A percentile compares a stretch with the other conserved stretches of the same genome.
These are phyloP conservation scores for Apeira syringaria DNA, from an alignment of 2,888 invertebrate genomes.

Conservation along the genomic window DNA sequence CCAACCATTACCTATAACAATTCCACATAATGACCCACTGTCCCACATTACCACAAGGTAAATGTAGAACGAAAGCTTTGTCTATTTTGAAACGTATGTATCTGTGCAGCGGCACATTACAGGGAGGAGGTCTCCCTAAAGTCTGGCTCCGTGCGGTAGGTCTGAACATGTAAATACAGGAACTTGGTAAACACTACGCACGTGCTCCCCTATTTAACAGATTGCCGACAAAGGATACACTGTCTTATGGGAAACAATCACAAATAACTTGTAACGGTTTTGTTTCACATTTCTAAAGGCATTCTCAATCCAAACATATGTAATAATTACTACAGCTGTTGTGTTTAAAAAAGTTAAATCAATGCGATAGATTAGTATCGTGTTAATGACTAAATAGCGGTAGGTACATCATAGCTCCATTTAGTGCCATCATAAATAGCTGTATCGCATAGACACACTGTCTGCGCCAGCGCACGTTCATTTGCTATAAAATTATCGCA, in stretches of 20 bases:
- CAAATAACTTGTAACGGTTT: constrained; percentile 25
- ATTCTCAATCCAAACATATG: not conserved
- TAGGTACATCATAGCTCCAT: not conserved
- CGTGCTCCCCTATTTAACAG: constrained; percentile 49
- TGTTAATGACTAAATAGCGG: constrained; percentile 7
- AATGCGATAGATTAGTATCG: constrained; percentile 13
- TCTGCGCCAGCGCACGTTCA: constrained; percentile 23
- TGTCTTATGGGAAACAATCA: constrained; percentile 37
- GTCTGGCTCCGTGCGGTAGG: constrained; percentile 58
- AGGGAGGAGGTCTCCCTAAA: constrained; percentile 33
- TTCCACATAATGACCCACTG: constrained; percentile 44
- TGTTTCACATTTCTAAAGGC: constrained; percentile 13
- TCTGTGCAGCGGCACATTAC: too few relatives aligned
- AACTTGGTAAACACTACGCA: constrained; percentile 54
- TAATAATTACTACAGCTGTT: not conserved
- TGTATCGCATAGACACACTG: constrained; percentile 28
- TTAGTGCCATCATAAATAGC: constrained; percentile 7
- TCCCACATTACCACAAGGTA: constrained; percentile 44
- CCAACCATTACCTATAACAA: too few relatives aligned
- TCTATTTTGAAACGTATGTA: constrained; percentile 32
- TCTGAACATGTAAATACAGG: constrained; percentile 49
- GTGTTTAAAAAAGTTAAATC: constrained; percentile 9
- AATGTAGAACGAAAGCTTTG: constrained; percentile 38
- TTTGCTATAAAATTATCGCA: constrained; percentile 34
- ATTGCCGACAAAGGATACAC: constrained; percentile 47